Conservation (phyloP, 2,888 invertebrate genomes). For the Pandemis corylana region DNA sequence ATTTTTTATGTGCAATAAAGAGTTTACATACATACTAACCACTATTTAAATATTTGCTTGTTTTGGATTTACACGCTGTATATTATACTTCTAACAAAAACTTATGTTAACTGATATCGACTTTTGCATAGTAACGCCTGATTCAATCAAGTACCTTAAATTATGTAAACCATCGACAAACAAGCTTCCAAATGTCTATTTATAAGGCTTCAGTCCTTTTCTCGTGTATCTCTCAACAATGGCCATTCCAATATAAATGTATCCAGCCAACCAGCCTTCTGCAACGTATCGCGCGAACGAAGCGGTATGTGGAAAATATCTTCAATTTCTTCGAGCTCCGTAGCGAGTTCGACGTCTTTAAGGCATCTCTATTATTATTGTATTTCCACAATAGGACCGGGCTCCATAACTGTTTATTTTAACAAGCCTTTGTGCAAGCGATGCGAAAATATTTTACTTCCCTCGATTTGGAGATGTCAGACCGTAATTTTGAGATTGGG, state of each 20-base stretch:
- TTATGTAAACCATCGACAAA: constrained; percentile 4
- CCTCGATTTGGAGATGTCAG: neutral
- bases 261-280: constrained; percentile 50
- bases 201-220: constrained; percentile 50
- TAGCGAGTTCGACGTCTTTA: constrained; percentile 22
- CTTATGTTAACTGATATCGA: too few relatives aligned
- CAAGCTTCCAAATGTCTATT: constrained; percentile 35
- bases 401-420: constrained; percentile 36
- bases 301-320: constrained; percentile 50
- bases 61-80: too few relatives aligned
- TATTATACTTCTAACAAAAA: too few relatives aligned
- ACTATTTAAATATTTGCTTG: too few relatives aligned
- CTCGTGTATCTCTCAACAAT: constrained; percentile 53
- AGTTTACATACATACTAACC: too few relatives aligned
- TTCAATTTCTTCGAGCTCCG: constrained; percentile 32
- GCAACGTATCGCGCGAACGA: constrained; percentile 44
- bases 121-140: too few relatives aligned
- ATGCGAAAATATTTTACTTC: constrained; percentile 13
- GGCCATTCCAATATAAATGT: constrained; percentile 56
- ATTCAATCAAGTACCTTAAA: neutral
- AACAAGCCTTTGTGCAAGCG: constrained; percentile 25
- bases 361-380: constrained; percentile 38
- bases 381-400: constrained; percentile 38
- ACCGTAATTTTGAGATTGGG: neutral
- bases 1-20: too few relatives aligned